Evolutionary conservation across 2,113 vertebrate species (phyloP), one percentile per base, ranked within the genome.

Genomic region (Tichodroma muraria): DNA sequence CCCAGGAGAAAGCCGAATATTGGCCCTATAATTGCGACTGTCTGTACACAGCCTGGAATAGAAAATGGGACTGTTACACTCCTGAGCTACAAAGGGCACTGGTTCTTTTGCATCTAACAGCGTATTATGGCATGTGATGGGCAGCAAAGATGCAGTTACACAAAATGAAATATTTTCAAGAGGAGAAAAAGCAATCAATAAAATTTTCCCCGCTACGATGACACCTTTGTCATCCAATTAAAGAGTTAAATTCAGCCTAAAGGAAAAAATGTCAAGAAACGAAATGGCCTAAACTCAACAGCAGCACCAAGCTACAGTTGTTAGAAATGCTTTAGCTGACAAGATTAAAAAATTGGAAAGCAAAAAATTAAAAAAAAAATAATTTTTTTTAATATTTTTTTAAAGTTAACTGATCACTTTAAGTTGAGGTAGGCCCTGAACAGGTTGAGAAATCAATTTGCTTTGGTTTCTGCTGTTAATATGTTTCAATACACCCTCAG

Each of bases 1-100:
- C 99, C 99, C 68, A 99, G 91, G 92, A 99, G 98, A 94, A 98
- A 99, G 42, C 99, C 99, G 94, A 99, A 98, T 97, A 99, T 98
- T 6, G 99, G 99, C 7, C 99, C 99, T 42, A 99, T 85, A 63
- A 99, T 99, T 24, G 98, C 99, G 13, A 98, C 93, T 1, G 99
- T 99, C 91, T 99, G 99, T 52, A 99, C 98, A 37, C 98, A 98
- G 33, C 99, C 99, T 99, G 92, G 8, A 85, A 96, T 11, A 87
- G 71, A 69, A 93, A 81, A 65, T 23, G 50, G 23, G 10, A 56
- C 6, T 28, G 17, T 80, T 50, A 87, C 5, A 11, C 38, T 45
- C 76, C 65, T 60, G 52, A 78, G 40, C 53, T 45, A 73, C 77
- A 85, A 88, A 68, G 21, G 78, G 27, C 54, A 70, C 9, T 28